Evolutionary conservation across 2,797 vertebrate species (phyloP).

Genomic region (Poeciliopsis infans): DNA sequence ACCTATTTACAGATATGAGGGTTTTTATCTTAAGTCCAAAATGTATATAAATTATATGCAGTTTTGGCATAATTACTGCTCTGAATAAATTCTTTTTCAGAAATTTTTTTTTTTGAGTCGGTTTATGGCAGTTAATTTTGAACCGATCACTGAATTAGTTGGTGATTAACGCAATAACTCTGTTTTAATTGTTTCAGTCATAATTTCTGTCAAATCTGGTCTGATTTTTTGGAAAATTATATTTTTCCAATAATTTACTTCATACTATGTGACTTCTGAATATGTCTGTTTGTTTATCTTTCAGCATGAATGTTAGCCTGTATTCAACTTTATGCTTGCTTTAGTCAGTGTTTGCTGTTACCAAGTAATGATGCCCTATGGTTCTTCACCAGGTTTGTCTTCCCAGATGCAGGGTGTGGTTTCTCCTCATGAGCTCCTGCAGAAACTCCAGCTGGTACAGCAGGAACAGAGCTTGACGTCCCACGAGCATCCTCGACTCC

Average conservation of each 20-base stretch:
- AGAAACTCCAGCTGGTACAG: constrained; percentile 89
- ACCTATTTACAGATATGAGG: too few species aligned
- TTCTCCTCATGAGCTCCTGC: constrained; percentile 89
- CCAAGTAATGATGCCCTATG: not conserved
- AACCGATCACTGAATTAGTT: too few species aligned
- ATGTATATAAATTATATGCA: too few species aligned
- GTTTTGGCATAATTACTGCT: too few species aligned
- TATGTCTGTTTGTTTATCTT: not conserved
- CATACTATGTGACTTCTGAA: not conserved
- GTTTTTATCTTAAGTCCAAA: too few species aligned
- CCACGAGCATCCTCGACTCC: constrained; percentile 76
- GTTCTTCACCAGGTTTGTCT: constrained; percentile 41
- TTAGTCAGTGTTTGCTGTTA: not conserved
- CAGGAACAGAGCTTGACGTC: constrained; percentile 85
- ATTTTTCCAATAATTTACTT: not conserved
- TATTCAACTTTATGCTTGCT: not conserved
- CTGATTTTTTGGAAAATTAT: not conserved
- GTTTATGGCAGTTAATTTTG: too few species aligned
- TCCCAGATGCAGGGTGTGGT: constrained; percentile 76
- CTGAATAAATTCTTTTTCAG: too few species aligned
- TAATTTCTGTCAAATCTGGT: not conserved
- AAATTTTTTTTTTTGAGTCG: too few species aligned
- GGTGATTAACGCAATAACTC: too few species aligned
- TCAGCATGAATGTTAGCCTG: not conserved
- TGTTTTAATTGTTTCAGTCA: too few species aligned